Conservation (phyloP, 2,888 invertebrate species). For the Aporophyla nigra region DNA sequence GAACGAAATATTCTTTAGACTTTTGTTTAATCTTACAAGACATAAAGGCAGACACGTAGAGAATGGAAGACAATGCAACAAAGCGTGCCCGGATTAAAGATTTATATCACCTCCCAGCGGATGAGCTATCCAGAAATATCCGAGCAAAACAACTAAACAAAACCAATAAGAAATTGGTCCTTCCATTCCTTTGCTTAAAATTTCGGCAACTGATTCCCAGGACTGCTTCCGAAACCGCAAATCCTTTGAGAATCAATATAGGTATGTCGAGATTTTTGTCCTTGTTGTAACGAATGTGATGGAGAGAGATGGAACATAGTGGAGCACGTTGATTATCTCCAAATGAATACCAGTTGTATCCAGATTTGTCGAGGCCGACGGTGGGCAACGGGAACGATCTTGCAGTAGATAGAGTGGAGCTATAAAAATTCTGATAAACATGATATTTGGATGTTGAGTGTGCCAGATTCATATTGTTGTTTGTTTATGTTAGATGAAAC, state of each 20-base stretch:
- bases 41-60: constrained; percentile 30
- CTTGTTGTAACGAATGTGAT: constrained; percentile 41
- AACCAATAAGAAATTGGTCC: constrained; percentile 30
- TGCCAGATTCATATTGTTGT: constrained; percentile 33
- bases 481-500: constrained; percentile 16
- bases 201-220: constrained; percentile 39
- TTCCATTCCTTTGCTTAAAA: constrained; percentile 16
- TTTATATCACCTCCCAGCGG: constrained; percentile 47
- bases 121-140: constrained; percentile 14
- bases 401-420: constrained; percentile 26
- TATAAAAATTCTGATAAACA: constrained; percentile 57
- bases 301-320: constrained; percentile 60
- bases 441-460: constrained; percentile 45
- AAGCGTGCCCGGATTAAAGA: constrained; percentile 52
- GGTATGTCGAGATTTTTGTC: constrained; percentile 46
- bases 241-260: constrained; percentile 65
- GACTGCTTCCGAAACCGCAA: constrained; percentile 47
- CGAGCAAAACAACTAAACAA: constrained; percentile 22
- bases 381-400: constrained; percentile 46
- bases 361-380: constrained; percentile 79
- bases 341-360: constrained; percentile 86
- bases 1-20: constrained; percentile 14
- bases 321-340: constrained; percentile 77
- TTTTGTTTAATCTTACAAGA: constrained; percentile 39
- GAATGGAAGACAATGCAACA: constrained; percentile 51